These are phyloP conservation scores for Candidula unifasciata DNA, from an alignment of 2,888 invertebrate species.

Conservation along the genomic window DNA sequence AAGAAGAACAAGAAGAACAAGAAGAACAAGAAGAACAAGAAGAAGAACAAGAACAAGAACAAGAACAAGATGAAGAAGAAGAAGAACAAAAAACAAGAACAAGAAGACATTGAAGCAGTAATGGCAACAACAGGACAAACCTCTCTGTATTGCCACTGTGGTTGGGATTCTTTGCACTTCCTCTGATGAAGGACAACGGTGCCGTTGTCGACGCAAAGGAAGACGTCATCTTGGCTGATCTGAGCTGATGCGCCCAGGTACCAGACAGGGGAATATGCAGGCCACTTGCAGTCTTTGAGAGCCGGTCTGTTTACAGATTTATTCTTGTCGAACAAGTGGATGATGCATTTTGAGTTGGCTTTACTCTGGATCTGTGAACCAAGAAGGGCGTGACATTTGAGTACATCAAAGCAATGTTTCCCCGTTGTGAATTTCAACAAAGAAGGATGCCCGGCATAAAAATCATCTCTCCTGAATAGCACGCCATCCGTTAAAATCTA, in stretches of 20 bases:
- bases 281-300: not conserved
- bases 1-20: too few relatives aligned
- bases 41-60: too few relatives aligned
- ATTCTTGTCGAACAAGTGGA: not conserved
- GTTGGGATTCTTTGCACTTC: not conserved
- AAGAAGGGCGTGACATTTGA: not conserved
- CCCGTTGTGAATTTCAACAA: too few relatives aligned
- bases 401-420: too few relatives aligned
- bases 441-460: too few relatives aligned
- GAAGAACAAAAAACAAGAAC: too few relatives aligned
- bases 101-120: too few relatives aligned
- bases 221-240: not conserved
- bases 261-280: conserved; percentile 33
- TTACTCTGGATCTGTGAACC: conserved; percentile 31
- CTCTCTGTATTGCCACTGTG: conserved; percentile 22
- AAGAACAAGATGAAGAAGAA: too few relatives aligned
- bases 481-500: too few relatives aligned
- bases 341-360: conserved; percentile 22
- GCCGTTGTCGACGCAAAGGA: not conserved
- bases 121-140: too few relatives aligned
- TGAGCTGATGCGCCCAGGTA: not conserved
- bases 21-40: too few relatives aligned
- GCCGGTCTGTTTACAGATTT: not conserved
- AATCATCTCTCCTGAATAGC: too few relatives aligned
- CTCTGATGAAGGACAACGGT: not conserved